Percentiles rank a stretch among this genome's conserved stretches.
These are phyloP conservation scores for Eudasyphora cyanicolor DNA, from an alignment of 2,888 invertebrate species.

Conservation along the genomic window DNA sequence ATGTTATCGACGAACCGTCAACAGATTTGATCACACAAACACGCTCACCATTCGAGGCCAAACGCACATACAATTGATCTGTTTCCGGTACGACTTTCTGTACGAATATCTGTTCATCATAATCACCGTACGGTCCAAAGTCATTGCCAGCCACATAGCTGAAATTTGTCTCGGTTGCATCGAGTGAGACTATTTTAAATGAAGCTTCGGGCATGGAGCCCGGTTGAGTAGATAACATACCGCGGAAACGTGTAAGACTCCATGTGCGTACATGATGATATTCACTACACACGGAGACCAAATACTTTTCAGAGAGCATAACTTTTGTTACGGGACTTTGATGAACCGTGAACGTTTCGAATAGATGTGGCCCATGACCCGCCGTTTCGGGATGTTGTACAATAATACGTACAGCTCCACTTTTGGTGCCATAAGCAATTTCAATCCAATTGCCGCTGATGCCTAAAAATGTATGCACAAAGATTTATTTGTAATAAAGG, in stretches of 20 bases:
- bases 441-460: slow-evolving; percentile 99
- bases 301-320: slow-evolving; percentile 95
- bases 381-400: slow-evolving; percentile 99
- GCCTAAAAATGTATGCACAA: slow-evolving; percentile 82
- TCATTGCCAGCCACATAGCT: slow-evolving; percentile 85
- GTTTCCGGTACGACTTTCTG: slow-evolving; percentile 99
- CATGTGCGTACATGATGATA: slow-evolving; percentile 99
- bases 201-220: slow-evolving; percentile 98
- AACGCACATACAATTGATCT: slow-evolving; percentile 94
- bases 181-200: slow-evolving; percentile 86
- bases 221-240: slow-evolving; percentile 99
- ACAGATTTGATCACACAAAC: slow-evolving; percentile 97
- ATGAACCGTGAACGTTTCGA: slow-evolving; percentile 98
- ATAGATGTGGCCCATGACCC: slow-evolving; percentile 98
- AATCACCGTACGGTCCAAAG: slow-evolving; percentile 97
- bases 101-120: slow-evolving; percentile 97
- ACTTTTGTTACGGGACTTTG: slow-evolving; percentile 97
- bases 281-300: slow-evolving; percentile 97
- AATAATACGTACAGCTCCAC: slow-evolving; percentile 97
- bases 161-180: slow-evolving; percentile 84
- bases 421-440: slow-evolving; percentile 98
- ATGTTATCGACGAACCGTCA: slow-evolving; percentile 95
- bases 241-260: slow-evolving; percentile 97
- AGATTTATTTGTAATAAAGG: neutral
- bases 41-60: slow-evolving; percentile 97